Evolutionary conservation across 1,140 invertebrate species (phyloP).

Genomic region (Popillia japonica): DNA sequence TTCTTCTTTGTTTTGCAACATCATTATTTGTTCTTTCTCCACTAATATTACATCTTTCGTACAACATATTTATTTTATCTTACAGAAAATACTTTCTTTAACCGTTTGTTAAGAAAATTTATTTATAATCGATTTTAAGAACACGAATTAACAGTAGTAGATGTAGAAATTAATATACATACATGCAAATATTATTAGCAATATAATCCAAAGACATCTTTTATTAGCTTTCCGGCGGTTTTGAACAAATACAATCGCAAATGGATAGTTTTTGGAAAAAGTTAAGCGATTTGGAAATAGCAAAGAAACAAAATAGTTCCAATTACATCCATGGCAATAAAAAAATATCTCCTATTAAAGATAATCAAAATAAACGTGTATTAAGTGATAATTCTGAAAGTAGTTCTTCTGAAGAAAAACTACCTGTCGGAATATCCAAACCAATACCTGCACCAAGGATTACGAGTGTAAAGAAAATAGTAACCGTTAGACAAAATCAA

Average conservation of each 20-base stretch:
- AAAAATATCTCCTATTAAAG: not conserved
- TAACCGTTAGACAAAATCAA: not conserved
- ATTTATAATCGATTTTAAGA: too few relatives aligned
- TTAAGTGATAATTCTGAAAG: not conserved
- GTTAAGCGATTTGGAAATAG: conserved; percentile 50
- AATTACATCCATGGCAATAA: not conserved
- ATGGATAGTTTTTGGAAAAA: conserved; percentile 55
- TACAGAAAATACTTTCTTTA: too few relatives aligned
- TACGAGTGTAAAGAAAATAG: not conserved
- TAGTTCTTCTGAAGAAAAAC: not conserved
- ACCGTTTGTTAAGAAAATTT: too few relatives aligned
- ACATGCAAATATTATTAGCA: too few relatives aligned
- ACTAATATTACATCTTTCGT: too few relatives aligned
- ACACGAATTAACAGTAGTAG: not conserved
- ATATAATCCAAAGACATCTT: too few relatives aligned
- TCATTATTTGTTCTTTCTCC: too few relatives aligned
- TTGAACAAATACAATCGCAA: conserved; percentile 55
- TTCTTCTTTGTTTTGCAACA: too few relatives aligned
- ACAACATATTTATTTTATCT: too few relatives aligned
- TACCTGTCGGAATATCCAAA: not conserved
- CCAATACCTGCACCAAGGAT: conserved; percentile 25
- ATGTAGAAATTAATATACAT: too few relatives aligned
- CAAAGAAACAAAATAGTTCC: conserved; percentile 40
- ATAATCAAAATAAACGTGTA: not conserved
- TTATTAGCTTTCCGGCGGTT: conserved; percentile 50